phyloP scores from a whole-genome alignment of 2,113 vertebrate genomes.

The Mirza zaza region DNA sequence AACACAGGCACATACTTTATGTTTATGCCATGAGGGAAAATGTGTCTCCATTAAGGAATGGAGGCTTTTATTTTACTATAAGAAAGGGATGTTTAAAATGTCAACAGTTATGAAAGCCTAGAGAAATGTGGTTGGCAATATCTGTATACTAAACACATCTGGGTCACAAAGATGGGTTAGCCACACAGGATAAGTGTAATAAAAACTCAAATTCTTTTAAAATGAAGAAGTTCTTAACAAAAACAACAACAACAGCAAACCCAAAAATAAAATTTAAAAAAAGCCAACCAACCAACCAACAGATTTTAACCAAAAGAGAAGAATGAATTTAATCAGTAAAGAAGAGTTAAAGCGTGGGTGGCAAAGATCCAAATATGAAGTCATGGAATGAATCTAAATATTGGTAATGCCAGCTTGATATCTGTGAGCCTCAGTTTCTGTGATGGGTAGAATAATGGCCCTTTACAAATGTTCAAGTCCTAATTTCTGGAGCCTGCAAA shows the following conservation, averaged over 20 bases:
- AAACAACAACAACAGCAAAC: background rate
- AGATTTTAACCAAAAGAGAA: background rate
- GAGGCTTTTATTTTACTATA: background rate
- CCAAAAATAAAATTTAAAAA: background rate
- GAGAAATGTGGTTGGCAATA: conserved; percentile 1
- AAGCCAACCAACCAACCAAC: too few species aligned
- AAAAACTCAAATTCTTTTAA: conserved; percentile 10
- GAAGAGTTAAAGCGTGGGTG: background rate
- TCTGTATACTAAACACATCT: conserved; percentile 5
- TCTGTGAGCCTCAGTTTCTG: background rate
- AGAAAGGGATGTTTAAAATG: conserved; percentile 24
- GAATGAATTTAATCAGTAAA: background rate
- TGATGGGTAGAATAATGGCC: background rate
- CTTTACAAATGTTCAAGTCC: background rate
- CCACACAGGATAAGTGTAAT: background rate
- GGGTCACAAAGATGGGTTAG: background rate
- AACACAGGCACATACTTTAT: background rate
- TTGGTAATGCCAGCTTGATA: background rate
- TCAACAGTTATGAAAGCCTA: conserved; percentile 4
- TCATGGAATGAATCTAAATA: background rate
- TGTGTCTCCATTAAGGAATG: background rate
- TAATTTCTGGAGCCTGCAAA: background rate
- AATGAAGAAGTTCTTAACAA: background rate
- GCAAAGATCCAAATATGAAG: background rate
- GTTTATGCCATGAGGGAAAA: background rate